These are phyloP conservation scores for Heterodera schachtii DNA, from an alignment of 1,140 invertebrate species.

Conservation along the genomic window DNA sequence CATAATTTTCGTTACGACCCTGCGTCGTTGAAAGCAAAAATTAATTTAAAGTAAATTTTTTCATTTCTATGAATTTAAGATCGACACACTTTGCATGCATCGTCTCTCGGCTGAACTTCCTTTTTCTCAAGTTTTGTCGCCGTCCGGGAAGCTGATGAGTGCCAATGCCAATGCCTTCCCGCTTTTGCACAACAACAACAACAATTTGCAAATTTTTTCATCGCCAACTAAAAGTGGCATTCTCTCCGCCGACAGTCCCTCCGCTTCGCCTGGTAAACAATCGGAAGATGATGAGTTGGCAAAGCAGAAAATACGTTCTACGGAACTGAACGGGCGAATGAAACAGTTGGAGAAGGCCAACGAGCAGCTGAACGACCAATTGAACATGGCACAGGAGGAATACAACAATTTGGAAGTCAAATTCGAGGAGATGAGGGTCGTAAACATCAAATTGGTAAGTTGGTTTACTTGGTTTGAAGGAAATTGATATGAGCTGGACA, in stretches of 20 bases:
- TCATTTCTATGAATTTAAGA: not conserved
- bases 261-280: not conserved
- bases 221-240: not conserved
- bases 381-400: constrained; percentile 13
- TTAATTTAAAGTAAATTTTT: too few relatives aligned
- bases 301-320: constrained; percentile 12
- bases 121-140: constrained; percentile 1
- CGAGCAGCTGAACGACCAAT: constrained; percentile 17
- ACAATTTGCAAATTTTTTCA: constrained; percentile 10
- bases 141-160: not conserved
- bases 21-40: too few relatives aligned
- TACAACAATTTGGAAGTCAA: constrained; percentile 24
- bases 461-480: too few relatives aligned
- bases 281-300: constrained; percentile 11
- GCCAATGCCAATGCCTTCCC: not conserved
- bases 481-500: too few relatives aligned
- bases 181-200: not conserved
- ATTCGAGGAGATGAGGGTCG: not conserved
- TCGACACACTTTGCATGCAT: not conserved
- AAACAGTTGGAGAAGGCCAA: constrained; percentile 14
- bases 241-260: not conserved
- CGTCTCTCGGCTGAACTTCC: not conserved
- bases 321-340: constrained; percentile 14
- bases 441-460: constrained; percentile 9
- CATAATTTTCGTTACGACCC: too few relatives aligned